Percentiles rank a stretch among this genome's conserved stretches.
Evolutionary conservation across 2,113 vertebrate genomes (phyloP).

Genomic region (Plectropomus leopardus): DNA sequence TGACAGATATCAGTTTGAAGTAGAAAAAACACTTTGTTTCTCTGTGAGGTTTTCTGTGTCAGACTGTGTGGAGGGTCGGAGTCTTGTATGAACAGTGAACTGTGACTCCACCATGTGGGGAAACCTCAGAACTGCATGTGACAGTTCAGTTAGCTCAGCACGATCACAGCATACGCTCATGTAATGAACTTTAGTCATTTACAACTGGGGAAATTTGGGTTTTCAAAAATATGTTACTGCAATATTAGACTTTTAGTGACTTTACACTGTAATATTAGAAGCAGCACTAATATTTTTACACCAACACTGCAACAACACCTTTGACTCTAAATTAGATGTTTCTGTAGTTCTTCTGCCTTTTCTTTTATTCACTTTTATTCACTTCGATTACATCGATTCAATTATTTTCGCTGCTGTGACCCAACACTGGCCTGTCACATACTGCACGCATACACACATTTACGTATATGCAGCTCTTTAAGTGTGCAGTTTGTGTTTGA

Average conservation of each 20-base stretch:
- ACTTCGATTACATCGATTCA: background rate
- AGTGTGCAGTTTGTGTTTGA: constrained; percentile 67
- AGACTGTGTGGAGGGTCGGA: background rate
- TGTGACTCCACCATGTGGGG: constrained; percentile 54
- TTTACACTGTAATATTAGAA: too few relatives aligned
- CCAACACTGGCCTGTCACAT: background rate
- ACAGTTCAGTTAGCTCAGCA: background rate
- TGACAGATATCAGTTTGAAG: background rate
- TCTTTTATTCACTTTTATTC: background rate
- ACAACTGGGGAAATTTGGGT: background rate
- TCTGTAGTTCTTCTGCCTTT: background rate
- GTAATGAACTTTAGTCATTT: background rate
- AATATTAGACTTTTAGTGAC: too few relatives aligned
- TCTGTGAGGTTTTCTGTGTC: background rate
- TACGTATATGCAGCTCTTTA: constrained; percentile 10
- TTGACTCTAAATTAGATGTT: background rate
- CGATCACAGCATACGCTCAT: background rate
- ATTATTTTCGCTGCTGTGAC: background rate
- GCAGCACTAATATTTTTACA: too few relatives aligned
- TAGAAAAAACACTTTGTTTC: background rate
- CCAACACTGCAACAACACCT: background rate
- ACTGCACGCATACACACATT: background rate
- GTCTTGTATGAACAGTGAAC: background rate
- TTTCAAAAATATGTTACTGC: background rate
- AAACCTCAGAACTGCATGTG: background rate